Evolutionary conservation across 2,797 vertebrate genomes (phyloP), one percentile per base, ranked within the genome.

Genomic region (Parotocinclus haroldoi): DNA sequence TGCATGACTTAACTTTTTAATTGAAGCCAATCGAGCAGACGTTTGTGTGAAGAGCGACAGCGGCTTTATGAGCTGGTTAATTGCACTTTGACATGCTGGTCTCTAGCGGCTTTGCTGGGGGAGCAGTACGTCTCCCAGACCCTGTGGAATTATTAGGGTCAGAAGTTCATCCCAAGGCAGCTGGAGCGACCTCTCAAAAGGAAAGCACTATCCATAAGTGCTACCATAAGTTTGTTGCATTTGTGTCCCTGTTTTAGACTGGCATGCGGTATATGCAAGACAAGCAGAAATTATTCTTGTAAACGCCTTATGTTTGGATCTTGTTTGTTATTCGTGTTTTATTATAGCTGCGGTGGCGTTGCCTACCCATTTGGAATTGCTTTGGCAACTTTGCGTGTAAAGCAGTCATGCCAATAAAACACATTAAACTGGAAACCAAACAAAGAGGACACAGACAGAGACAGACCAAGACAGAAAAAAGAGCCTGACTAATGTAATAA

Each of bases 151-250:
- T 79, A 79, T 59, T 79, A 58, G 75, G 84, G 86, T 86, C 82
- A 84, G 85, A 87, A 86, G 87, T 89, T 89, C 82, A 84, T 46
- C 16, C 54, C 51, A 18, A 70, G 59, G 62, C 45, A 49, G 50
- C 69, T 56, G 14, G 27, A 72, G 58, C 60, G 69, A 63, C 48
- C 48, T 53, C 70, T 63, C 14, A 13, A 52, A 63, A 52, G 16
- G 27, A 36, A 36, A 50, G 49, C 13, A 63, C 27, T 5, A 27
- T 27, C 27, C 27, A 2, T n/a, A n/a, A 5, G 27, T 27, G 27
- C 27, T 27, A 27, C 27, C 27, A 2, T 27, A 27, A 27, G 27
- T 27, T 27, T 27, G 27, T 27, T 2, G 27, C 5, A 27, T 27
- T 27, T 27, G 2, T 27, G 27, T 27, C 27, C 5, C 2, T 27